phyloP scores from a whole-genome alignment of 2,113 vertebrate species.

The Oryzias woworae region DNA sequence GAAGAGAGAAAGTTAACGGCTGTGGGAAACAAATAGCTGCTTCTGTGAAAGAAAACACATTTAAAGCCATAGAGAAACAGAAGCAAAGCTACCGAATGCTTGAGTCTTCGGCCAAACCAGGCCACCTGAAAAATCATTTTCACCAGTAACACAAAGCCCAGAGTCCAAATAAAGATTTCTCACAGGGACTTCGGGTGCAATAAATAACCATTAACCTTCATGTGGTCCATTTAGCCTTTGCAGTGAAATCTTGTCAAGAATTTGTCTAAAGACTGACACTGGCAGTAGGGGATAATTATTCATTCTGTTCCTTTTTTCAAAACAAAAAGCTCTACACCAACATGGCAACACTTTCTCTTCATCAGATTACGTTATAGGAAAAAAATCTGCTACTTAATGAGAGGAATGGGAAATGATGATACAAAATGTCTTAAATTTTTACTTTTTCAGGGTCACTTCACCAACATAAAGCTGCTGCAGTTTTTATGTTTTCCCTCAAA shows the following conservation, averaged over 20 bases:
- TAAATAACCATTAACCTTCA: conserved; percentile 56
- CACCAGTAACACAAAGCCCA: conserved; percentile 48
- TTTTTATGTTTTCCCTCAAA: too few relatives aligned
- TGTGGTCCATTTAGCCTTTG: conserved; percentile 19
- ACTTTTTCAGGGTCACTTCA: too few relatives aligned
- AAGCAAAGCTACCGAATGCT: conserved; percentile 51
- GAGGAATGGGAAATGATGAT: too few relatives aligned
- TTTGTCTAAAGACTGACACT: conserved; percentile 59
- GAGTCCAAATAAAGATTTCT: conserved; percentile 56
- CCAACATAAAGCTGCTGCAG: too few relatives aligned
- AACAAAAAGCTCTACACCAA: conserved; percentile 58
- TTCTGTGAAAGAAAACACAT: conserved; percentile 30
- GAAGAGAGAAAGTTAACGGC: conserved; percentile 33
- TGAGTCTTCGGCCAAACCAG: conserved; percentile 53
- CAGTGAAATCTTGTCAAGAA: conserved; percentile 44
- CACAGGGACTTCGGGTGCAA: conserved; percentile 27
- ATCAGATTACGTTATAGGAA: background rate
- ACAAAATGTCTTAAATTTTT: too few relatives aligned
- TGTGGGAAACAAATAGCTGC: conserved; percentile 1
- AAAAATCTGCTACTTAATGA: too few relatives aligned
- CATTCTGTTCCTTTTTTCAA: conserved; percentile 59
- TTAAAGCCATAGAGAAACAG: conserved; percentile 27
- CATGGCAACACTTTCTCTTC: conserved; percentile 50
- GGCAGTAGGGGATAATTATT: conserved; percentile 56
- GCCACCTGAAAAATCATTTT: conserved; percentile 59